phyloP scores from a whole-genome alignment of 2,888 invertebrate species.

The Folsomia candida region DNA sequence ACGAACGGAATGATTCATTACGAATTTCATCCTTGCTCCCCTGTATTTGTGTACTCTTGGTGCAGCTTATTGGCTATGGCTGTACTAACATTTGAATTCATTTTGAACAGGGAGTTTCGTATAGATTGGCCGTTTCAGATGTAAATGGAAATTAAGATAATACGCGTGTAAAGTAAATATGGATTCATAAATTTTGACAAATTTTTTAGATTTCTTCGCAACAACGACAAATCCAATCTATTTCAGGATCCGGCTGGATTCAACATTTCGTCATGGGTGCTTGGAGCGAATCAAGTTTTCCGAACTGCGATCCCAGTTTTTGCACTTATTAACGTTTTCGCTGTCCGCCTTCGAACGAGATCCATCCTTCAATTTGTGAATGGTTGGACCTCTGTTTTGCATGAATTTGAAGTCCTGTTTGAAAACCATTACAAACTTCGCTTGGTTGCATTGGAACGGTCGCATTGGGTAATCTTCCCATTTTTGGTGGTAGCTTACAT shows the following conservation, averaged over 20 bases:
- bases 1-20: not conserved
- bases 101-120: not conserved
- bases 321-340: not conserved
- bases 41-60: not conserved
- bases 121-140: not conserved
- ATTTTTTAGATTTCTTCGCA: not conserved
- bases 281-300: not conserved
- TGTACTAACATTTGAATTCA: not conserved
- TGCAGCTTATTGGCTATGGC: not conserved
- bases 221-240: not conserved
- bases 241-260: not conserved
- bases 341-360: not conserved
- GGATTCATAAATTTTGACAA: not conserved
- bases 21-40: not conserved
- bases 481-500: not conserved
- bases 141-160: not conserved
- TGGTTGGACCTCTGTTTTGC: not conserved
- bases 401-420: not conserved
- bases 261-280: not conserved
- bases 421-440: not conserved
- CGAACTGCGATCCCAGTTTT: not conserved
- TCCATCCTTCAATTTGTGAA: not conserved
- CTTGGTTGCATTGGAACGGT: not conserved
- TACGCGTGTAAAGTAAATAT: not conserved
- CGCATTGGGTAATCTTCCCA: not conserved